phyloP scores from a whole-genome alignment of 2,113 vertebrate genomes.

The Gyps fulvus region DNA sequence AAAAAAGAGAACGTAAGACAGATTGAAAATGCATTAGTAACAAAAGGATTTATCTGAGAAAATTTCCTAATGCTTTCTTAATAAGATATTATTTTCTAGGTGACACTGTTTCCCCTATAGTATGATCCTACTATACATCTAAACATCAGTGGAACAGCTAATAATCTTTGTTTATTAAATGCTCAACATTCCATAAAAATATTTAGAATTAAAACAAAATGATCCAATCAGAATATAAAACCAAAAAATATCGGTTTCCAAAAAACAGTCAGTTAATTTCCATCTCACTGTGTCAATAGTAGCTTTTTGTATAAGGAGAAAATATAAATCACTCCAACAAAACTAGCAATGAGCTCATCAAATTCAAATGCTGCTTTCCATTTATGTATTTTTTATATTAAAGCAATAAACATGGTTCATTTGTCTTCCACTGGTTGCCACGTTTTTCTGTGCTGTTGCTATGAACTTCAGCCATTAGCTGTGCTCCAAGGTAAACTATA shows the following conservation, averaged over 20 bases:
- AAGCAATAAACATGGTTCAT: constrained; percentile 84
- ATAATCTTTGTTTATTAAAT: constrained; percentile 72
- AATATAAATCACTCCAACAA: constrained; percentile 79
- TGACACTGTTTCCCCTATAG: neutral
- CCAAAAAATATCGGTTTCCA: constrained; percentile 71
- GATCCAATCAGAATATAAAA: constrained; percentile 67
- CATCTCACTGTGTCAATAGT: constrained; percentile 74
- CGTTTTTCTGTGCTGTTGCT: constrained; percentile 84
- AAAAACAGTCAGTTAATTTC: constrained; percentile 79
- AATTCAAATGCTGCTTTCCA: constrained; percentile 81
- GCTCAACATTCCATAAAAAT: constrained; percentile 73
- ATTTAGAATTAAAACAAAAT: constrained; percentile 74
- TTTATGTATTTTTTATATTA: constrained; percentile 88
- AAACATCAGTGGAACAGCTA: constrained; percentile 41
- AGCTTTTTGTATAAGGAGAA: constrained; percentile 66
- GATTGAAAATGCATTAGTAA: neutral
- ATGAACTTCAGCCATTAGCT: constrained; percentile 93
- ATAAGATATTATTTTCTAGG: neutral
- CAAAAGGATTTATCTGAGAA: neutral
- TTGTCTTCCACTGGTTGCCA: constrained; percentile 80
- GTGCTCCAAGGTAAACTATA: constrained; percentile 97
- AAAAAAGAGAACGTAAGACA: neutral
- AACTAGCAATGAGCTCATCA: constrained; percentile 80
- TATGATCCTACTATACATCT: constrained; percentile 23
- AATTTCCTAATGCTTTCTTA: neutral